A percentile compares a stretch with the other conserved stretches of the same genome.
Conservation (phyloP, 2,113 vertebrate species). For the Lophotis ruficrista region DNA sequence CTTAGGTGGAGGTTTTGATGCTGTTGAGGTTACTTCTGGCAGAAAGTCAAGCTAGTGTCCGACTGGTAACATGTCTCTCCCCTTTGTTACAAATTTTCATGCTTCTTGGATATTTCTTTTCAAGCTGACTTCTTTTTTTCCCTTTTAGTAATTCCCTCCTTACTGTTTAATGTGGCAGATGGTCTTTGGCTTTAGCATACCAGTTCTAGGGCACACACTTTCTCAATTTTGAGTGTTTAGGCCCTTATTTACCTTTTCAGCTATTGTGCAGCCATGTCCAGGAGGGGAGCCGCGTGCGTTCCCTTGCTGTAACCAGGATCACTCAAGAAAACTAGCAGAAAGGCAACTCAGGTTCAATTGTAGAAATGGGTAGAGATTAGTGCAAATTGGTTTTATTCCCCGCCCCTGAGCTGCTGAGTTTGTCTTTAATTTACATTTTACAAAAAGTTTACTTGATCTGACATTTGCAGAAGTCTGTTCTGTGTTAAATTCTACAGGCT, state of each 20-base stretch:
- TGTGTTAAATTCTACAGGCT: background rate
- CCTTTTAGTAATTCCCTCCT: background rate
- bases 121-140: background rate
- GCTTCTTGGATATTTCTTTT: background rate
- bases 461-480: background rate
- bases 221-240: background rate
- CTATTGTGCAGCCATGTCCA: background rate
- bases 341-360: background rate
- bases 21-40: background rate
- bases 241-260: background rate
- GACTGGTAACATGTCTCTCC: no score
- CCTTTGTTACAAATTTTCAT: background rate
- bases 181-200: background rate
- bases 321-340: background rate
- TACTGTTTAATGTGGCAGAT: background rate
- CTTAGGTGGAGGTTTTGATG: background rate
- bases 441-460: background rate
- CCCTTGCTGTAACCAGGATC: no score
- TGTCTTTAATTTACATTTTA: background rate
- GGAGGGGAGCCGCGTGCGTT: rapidly evolving
- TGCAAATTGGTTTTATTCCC: background rate
- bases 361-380: background rate
- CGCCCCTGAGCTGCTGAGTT: background rate
- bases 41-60: background rate
- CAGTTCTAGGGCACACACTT: rapidly evolving